Base-by-base conservation (phyloP, 2,888 invertebrate species). In the Gymnoscelis rufifasciata region DNA sequence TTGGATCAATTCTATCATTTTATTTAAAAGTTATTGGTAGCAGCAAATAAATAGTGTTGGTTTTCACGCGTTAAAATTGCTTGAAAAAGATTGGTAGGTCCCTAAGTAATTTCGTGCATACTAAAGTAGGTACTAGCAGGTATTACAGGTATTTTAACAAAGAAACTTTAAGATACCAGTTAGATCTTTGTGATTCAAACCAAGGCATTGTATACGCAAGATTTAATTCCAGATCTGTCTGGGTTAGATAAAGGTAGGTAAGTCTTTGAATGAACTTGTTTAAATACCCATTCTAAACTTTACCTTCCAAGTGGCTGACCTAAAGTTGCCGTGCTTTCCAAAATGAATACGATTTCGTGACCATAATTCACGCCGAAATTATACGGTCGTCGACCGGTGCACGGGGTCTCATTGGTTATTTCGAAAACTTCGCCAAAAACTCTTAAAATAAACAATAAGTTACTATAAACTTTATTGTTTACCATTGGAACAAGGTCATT, bases 351-450 rank as follows among this genome's bases (percentile, higher is more conserved):
- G 64, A 64, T 64, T 74, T 75, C 74, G 74, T 74, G 74, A 75
- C 71, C 60, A 68, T 74, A 74, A 71, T 74, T 74, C 72, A 72
- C 71, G 78, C 74, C 66, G 74, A 79, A 72, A 73, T 75, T 70
- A 73, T 68, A 59, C 72, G 74, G 74, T 70, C 76, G 62, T 60
- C 62, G 71, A 66, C 65, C 66, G 66, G 51, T 41, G 49, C 55
- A 56, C 54, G 51, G 51, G 50, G 47, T 56, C 37, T 38, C 53
- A 27, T 62, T 58, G 53, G 56, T 64, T 62, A 53, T 58, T 59
- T 50, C 35, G 31, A 39, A 23, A 42, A 47, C 42, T 49, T 56
- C 26, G 47, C 35, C 40, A 53, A 54, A 56, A 53, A 57, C 53
- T 54, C 19, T n/a, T 47, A 40, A 54, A 61, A 57, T 48, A 46